These are phyloP conservation scores for Stigmatopora argus DNA, from an alignment of 2,113 vertebrate species.

Conservation along the genomic window DNA sequence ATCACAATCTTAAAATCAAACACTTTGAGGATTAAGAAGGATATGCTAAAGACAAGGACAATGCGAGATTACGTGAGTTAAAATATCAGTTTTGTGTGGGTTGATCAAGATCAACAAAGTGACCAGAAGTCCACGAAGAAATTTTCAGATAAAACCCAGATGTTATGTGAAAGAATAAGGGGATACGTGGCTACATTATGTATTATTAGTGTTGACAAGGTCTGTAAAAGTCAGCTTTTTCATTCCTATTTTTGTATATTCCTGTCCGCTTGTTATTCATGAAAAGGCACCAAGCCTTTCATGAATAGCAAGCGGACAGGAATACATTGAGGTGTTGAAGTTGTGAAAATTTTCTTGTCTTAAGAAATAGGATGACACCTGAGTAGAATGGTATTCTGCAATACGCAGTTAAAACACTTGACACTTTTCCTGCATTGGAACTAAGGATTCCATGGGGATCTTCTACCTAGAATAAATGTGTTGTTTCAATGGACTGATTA, in stretches of 20 bases:
- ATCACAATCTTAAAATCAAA: slow-evolving; percentile 23
- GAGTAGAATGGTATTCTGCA: not conserved
- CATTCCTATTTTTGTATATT: not conserved
- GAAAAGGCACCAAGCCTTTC: too few relatives aligned
- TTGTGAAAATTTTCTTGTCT: not conserved
- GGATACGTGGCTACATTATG: too few relatives aligned
- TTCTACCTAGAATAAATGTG: too few relatives aligned
- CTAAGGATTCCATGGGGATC: too few relatives aligned
- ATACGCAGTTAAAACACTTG: not conserved
- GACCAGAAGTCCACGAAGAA: not conserved
- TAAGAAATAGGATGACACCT: not conserved
- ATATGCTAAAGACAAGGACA: not conserved
- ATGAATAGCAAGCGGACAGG: too few relatives aligned
- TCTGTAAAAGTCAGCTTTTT: too few relatives aligned
- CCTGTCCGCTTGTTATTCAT: too few relatives aligned
- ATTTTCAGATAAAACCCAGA: not conserved
- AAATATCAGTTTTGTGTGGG: not conserved
- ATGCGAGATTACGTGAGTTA: not conserved
- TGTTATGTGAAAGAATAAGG: not conserved
- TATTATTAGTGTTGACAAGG: too few relatives aligned
- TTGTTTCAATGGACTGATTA: too few relatives aligned
- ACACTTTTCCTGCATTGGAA: not conserved
- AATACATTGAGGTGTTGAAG: not conserved
- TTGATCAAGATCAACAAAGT: not conserved
- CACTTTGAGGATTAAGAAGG: slow-evolving; percentile 12